phyloP scores from a whole-genome alignment of 2,797 vertebrate species.

The Eurystomus glaucurus region DNA sequence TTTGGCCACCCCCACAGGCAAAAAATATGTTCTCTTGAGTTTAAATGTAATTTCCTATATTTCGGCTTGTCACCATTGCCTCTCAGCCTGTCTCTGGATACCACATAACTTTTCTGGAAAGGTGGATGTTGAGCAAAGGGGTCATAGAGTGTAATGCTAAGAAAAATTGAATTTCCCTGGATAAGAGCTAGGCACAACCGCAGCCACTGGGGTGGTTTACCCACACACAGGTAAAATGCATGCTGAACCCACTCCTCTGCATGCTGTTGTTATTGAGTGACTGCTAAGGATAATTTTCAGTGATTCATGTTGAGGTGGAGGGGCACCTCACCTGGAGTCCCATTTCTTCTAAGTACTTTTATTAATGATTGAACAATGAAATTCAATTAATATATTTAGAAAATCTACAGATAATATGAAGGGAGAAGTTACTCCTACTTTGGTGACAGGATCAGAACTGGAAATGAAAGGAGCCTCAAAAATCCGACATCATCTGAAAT shows the following conservation, averaged over 20 bases:
- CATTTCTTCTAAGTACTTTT: background rate
- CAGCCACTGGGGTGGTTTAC: background rate
- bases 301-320: background rate
- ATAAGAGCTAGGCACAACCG: background rate
- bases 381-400: background rate
- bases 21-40: background rate
- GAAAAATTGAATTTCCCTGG: background rate
- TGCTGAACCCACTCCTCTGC: background rate
- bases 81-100: background rate
- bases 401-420: background rate
- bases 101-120: background rate
- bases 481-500: constrained; percentile 12
- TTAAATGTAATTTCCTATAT: background rate
- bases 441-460: background rate
- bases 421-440: background rate
- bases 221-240: background rate
- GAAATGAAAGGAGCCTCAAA: background rate
- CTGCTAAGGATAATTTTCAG: background rate
- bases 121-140: background rate
- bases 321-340: background rate
- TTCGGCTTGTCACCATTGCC: background rate
- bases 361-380: background rate
- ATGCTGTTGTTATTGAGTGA: background rate
- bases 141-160: background rate
- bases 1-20: background rate